Evolutionary conservation across 2,797 vertebrate genomes (phyloP).

Genomic region (Eleutherodactylus coqui): DNA sequence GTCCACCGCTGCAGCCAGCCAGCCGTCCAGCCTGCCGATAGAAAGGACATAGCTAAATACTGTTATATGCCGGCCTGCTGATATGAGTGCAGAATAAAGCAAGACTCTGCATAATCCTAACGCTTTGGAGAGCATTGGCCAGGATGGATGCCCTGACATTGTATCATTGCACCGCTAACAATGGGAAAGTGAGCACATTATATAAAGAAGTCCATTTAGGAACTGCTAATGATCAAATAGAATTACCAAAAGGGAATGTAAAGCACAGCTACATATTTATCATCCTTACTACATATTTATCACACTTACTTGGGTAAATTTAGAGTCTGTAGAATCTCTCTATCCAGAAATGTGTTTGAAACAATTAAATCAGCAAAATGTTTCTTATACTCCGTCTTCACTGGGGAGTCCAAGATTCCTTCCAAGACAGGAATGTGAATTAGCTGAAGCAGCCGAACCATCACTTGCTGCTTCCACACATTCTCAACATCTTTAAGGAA

Average conservation of each 20-base stretch:
- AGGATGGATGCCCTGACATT: background rate
- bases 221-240: too few relatives aligned
- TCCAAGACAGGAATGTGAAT: constrained; percentile 86
- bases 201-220: too few relatives aligned
- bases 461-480: constrained; percentile 86
- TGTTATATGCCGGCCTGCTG: background rate
- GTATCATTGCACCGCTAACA: too few relatives aligned
- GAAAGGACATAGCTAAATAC: constrained; percentile 43
- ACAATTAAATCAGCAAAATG: constrained; percentile 80
- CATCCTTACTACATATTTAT: too few relatives aligned
- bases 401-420: constrained; percentile 79
- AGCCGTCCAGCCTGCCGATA: constrained; percentile 78
- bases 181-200: too few relatives aligned
- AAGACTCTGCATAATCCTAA: background rate
- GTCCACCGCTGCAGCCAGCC: constrained; percentile 82
- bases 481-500: constrained; percentile 77
- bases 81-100: background rate
- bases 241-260: too few relatives aligned
- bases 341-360: constrained; percentile 85
- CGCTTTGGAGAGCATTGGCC: background rate
- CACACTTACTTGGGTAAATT: constrained; percentile 80
- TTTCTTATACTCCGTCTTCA: constrained; percentile 69
- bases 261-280: too few relatives aligned
- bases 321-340: constrained; percentile 78
- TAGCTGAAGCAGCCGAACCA: constrained; percentile 84